A percentile compares a stretch with the other conserved stretches of the same genome.
phyloP scores from a whole-genome alignment of 1,140 invertebrate species.

The Sesamia nonagrioides region DNA sequence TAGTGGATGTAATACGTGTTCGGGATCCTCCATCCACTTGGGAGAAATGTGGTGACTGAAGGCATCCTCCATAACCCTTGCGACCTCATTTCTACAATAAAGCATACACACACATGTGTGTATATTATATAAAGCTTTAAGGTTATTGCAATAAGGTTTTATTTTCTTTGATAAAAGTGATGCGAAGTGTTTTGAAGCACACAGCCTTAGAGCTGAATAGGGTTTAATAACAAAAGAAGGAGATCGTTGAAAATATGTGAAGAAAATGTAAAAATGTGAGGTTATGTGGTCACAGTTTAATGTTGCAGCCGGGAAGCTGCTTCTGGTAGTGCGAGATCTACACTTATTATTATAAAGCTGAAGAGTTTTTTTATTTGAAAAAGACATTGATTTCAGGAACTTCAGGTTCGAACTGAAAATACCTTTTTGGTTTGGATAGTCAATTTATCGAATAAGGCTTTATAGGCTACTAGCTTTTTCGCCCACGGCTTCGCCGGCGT shows the following conservation, averaged over 20 bases:
- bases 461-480: too few species aligned
- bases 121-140: background rate
- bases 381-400: too few species aligned
- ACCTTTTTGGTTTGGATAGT: too few species aligned
- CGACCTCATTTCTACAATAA: background rate
- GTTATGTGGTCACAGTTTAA: background rate
- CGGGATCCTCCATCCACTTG: slow-evolving; percentile 3
- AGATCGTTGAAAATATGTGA: background rate
- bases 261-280: background rate
- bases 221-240: background rate
- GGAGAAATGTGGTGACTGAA: slow-evolving; percentile 34
- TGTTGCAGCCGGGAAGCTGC: background rate
- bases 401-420: too few species aligned
- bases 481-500: too few species aligned
- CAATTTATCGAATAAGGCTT: too few species aligned
- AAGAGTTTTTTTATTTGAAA: too few species aligned
- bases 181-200: background rate
- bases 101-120: background rate
- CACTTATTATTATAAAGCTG: too few species aligned
- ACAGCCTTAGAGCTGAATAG: background rate
- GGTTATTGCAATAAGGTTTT: background rate
- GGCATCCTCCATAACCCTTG: background rate
- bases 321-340: too few species aligned
- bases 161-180: background rate
- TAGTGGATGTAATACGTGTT: slow-evolving; percentile 39